Conservation (phyloP, 2,888 invertebrate species). For the Drosophila leonis region DNA sequence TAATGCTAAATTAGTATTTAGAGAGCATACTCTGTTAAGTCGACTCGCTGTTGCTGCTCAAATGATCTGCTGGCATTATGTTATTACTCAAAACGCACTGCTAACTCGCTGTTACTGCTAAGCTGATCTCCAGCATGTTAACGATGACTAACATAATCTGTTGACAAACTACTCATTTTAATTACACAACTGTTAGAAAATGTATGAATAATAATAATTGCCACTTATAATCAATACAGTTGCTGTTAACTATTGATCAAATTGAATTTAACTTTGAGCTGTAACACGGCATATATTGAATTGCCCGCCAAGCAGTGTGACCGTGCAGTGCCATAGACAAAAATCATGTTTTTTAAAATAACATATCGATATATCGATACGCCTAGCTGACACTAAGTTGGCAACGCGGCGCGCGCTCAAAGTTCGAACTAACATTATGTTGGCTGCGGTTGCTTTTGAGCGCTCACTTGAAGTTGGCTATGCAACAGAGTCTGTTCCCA, state of each 20-base stretch:
- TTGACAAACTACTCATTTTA: not conserved
- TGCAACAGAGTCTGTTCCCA: slow-evolving; percentile 19
- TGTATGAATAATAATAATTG: not conserved
- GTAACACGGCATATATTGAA: not conserved
- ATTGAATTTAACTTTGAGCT: not conserved
- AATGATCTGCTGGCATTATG: slow-evolving; percentile 29
- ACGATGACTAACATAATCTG: not conserved
- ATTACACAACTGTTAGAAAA: not conserved
- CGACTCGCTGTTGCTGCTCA: slow-evolving; percentile 25
- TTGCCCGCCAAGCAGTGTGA: not conserved
- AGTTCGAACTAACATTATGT: slow-evolving; percentile 13
- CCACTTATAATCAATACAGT: not conserved
- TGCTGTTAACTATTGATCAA: not conserved
- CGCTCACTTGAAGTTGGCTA: slow-evolving; percentile 27
- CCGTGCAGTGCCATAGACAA: not conserved
- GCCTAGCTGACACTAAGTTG: slow-evolving; percentile 9
- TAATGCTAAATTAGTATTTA: slow-evolving; percentile 15
- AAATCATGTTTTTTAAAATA: not conserved
- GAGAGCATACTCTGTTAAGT: slow-evolving; percentile 3
- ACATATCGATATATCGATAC: slow-evolving; percentile 2
- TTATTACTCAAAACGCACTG: slow-evolving; percentile 22
- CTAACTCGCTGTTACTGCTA: slow-evolving; percentile 2
- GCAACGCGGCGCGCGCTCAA: slow-evolving; percentile 37
- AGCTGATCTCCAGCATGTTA: slow-evolving; percentile 3
- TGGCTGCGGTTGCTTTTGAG: slow-evolving; percentile 1